Percentiles rank a stretch among this genome's conserved stretches.
Evolutionary conservation across 2,113 vertebrate genomes (phyloP).

Genomic region (Tetrao urogallus): DNA sequence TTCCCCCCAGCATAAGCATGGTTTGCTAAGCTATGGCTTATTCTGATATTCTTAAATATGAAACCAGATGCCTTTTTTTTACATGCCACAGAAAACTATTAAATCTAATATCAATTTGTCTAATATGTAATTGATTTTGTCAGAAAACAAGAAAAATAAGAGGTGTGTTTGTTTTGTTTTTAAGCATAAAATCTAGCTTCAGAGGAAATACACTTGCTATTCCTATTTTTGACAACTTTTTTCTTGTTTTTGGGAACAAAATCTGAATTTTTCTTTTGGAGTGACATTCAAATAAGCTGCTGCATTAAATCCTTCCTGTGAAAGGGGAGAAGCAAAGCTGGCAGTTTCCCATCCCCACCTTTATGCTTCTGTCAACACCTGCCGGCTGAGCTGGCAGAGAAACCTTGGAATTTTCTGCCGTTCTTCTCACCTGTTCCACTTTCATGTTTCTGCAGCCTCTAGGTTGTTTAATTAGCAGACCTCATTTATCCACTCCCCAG

Average conservation of each 20-base stretch:
- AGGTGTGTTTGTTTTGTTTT: not conserved
- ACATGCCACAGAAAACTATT: not conserved
- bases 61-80: not conserved
- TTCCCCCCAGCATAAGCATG: not conserved
- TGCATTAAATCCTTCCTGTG: not conserved
- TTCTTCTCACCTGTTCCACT: not conserved
- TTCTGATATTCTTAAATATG: not conserved
- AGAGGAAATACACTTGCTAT: not conserved
- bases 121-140: not conserved
- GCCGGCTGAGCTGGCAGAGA: not conserved
- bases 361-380: constrained; percentile 15
- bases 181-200: not conserved
- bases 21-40: not conserved
- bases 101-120: not conserved
- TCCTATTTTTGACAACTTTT: not conserved
- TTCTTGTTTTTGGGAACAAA: not conserved
- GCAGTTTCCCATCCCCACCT: not conserved
- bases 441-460: not conserved
- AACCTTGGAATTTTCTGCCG: not conserved
- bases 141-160: not conserved
- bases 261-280: not conserved
- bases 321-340: constrained; percentile 2
- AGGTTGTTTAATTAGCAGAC: not conserved
- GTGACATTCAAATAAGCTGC: not conserved
- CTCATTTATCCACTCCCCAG: not conserved